Evolutionary conservation across 2,888 invertebrate genomes (phyloP), one percentile per base, ranked within the genome.

Genomic region (Rhaphigaster nebulosa): DNA sequence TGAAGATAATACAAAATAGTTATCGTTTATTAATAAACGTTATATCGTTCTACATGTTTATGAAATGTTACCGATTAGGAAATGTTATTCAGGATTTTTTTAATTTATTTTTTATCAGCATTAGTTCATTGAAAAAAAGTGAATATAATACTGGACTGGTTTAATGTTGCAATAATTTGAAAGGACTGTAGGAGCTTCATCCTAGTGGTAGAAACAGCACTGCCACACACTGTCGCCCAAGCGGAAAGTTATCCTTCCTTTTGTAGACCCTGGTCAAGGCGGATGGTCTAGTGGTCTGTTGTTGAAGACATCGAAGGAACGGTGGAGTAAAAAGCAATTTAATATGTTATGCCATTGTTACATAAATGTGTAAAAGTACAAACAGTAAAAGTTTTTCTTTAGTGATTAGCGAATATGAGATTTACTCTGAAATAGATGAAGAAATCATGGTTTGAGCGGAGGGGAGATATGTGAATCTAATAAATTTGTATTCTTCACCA

Each of bases 201-300:
- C 70, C 70, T 20, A 76, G 1, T 23, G 34, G 38, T 76, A 76
- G 70, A 76, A 76, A 76, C 34, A 76, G 70, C 8, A 76, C 34
- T 76, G 70, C 70, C 70, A 76, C 70, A 76, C 70, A 76, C 70
- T 76, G 70, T 38, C 38, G 38, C 1, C 70, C 70, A 76, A 76
- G 70, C 70, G 70, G 70, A 76, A 76, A 76, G 70, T 12, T 76
- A 76, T 76, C 70, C 70, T 76, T 76, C 70, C 70, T 76, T 38
- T 76, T 76, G 38, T 76, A 38, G 38, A 76, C 70, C 70, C 70
- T 76, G 70, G 70, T 76, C 70, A 76, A 76, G 70, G 70, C 70
- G 70, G 38, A 76, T 76, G 34, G 70, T 38, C 20, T 76, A 38
- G 20, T 76, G 34, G 15, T 76, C 38, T 76, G 1, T 20, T 38